Evolutionary conservation across 2,797 vertebrate genomes (phyloP), one percentile per base, ranked within the genome.

Genomic region (Danionella dracula): DNA sequence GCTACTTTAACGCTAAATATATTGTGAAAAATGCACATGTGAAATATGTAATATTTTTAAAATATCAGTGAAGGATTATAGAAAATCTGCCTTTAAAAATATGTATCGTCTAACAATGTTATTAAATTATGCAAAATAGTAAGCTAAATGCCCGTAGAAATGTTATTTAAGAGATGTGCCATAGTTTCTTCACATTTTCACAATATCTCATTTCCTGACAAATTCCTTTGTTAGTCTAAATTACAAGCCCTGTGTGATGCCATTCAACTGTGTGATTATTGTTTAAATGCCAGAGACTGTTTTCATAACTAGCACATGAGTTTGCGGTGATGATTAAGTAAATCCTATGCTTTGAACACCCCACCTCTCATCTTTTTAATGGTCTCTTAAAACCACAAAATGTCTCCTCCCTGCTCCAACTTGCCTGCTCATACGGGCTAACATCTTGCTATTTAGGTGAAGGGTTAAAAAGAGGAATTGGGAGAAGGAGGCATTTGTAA

Each of bases 321-420:
- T 45, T 56, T 41, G 44, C 31, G 45, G 56, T 48, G 66, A 56
- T 70, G 59, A 78, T 58, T 44, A 44, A 49, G 42, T 46, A 35
- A 66, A 54, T 29, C 8, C 41, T 60, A 45, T 34, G 37, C 58
- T 71, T 75, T 35, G 53, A 73, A 66, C 45, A 31, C 41, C n/a
- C 57, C 23, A 55, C 54, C 50, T 40, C 15, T 76, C 29, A 51
- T 75, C 42, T 31, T 55, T 50, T 31, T 55, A 54, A 41, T 55
- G 10, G 42, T 46, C 34, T 38, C 8, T 5, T 2, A 10, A 73
- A 37, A 76, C 46, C 32, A 29, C 59, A 68, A 13, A 68, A 65
- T 10, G 48, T 42, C 49, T 53, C 13, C 35, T 72, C 68, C 72
- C 48, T 72, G 77, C 76, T 56, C 1, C 12, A 35, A 75, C 76